Percentiles rank a stretch among this genome's conserved stretches.
Conservation (phyloP, 1,140 invertebrate species). For the Lithobius niger region DNA sequence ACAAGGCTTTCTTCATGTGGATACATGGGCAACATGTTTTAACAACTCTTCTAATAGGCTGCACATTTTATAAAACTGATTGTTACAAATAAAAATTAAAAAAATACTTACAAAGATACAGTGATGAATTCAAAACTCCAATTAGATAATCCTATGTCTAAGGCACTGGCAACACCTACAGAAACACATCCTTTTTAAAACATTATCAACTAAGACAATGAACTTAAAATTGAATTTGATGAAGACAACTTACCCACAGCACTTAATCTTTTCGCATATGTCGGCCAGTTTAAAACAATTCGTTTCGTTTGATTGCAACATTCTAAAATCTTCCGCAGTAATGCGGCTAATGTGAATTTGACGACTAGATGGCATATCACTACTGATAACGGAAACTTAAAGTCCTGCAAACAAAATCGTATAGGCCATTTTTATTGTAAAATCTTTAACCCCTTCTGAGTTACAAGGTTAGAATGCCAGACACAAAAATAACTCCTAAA, state of each 20-base stretch:
- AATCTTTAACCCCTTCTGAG: too few species aligned
- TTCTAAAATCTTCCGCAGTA: constrained; percentile 47
- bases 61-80: too few species aligned
- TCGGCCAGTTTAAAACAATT: constrained; percentile 50
- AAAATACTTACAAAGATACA: constrained; percentile 73
- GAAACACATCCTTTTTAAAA: constrained; percentile 33
- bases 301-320: constrained; percentile 44
- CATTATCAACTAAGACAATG: constrained; percentile 1
- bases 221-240: background rate
- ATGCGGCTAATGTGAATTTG: constrained; percentile 60
- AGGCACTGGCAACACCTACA: constrained; percentile 75
- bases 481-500: too few species aligned
- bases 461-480: too few species aligned
- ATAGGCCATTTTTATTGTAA: too few species aligned
- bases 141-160: constrained; percentile 95
- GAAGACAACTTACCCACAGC: background rate
- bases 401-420: constrained; percentile 44
- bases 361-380: constrained; percentile 69
- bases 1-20: too few species aligned
- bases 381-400: constrained; percentile 65
- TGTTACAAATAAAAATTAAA: too few species aligned
- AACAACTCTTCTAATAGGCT: too few species aligned
- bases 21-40: too few species aligned
- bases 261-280: constrained; percentile 42
- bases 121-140: constrained; percentile 89